These are phyloP conservation scores for Macrophya alboannulata DNA, from an alignment of 2,888 invertebrate genomes.

Conservation along the genomic window DNA sequence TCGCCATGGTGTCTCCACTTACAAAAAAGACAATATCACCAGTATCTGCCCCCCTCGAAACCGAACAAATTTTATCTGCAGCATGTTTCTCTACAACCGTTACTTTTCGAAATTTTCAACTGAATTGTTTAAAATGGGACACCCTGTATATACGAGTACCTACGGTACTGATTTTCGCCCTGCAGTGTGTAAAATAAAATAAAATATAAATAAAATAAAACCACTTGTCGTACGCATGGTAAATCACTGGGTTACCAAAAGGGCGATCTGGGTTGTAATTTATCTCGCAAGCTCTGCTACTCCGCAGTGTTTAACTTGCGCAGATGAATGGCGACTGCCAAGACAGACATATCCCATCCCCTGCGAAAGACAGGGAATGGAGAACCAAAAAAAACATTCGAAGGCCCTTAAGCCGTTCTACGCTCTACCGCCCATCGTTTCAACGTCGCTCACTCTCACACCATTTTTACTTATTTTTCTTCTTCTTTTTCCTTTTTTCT, in stretches of 20 bases:
- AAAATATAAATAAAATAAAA: constrained; percentile 6
- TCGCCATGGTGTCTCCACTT: no score
- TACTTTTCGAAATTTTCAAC: no score
- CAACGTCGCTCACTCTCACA: constrained; percentile 26
- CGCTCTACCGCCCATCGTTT: constrained; percentile 21
- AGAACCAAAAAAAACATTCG: constrained; percentile 47
- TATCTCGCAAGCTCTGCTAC: constrained; percentile 10
- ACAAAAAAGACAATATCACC: no score
- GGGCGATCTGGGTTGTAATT: constrained; percentile 38
- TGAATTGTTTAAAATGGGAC: no score
- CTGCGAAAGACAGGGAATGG: not conserved
- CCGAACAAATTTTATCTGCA: no score
- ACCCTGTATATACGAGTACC: not conserved
- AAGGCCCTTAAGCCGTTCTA: constrained; percentile 37
- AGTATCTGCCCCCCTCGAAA: no score
- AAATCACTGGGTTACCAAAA: not conserved
- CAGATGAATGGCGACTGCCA: constrained; percentile 37
- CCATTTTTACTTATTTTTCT: not conserved
- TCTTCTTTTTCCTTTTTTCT: not conserved
- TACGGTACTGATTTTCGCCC: not conserved
- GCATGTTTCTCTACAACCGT: no score
- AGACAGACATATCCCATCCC: not conserved
- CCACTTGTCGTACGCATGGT: constrained; percentile 8
- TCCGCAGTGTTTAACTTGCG: constrained; percentile 37
- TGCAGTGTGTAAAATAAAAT: not conserved